Conservation (phyloP, 2,888 invertebrate genomes). For the Cetonia aurata region DNA sequence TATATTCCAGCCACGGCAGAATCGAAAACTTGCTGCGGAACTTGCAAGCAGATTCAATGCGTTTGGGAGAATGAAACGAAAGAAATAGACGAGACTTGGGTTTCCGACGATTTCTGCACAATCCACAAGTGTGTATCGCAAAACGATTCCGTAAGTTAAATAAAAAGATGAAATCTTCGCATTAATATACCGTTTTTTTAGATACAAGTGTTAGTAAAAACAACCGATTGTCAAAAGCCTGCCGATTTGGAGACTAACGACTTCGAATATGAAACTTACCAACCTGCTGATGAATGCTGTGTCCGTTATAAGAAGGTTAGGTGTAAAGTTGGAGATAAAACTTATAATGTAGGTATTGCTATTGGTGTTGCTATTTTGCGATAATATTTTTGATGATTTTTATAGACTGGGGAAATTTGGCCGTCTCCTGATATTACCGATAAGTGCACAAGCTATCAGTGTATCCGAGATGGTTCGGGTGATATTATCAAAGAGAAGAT, state of each 20-base stretch:
- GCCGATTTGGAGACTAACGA: slow-evolving; percentile 65
- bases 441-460: slow-evolving; percentile 71
- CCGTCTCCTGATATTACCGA: slow-evolving; percentile 68
- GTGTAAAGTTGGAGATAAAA: slow-evolving; percentile 68
- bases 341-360: slow-evolving; percentile 66
- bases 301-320: slow-evolving; percentile 68
- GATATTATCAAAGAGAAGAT: slow-evolving; percentile 70
- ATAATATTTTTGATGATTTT: slow-evolving; percentile 12
- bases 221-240: slow-evolving; percentile 69
- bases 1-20: slow-evolving; percentile 65
- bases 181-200: slow-evolving; percentile 53
- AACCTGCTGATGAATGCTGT: slow-evolving; percentile 71
- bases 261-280: slow-evolving; percentile 69
- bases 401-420: slow-evolving; percentile 72
- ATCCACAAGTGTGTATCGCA: slow-evolving; percentile 71
- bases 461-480: slow-evolving; percentile 66
- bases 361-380: background rate
- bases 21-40: slow-evolving; percentile 74
- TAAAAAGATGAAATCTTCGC: background rate
- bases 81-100: slow-evolving; percentile 71
- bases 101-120: slow-evolving; percentile 73
- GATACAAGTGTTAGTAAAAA: slow-evolving; percentile 71
- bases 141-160: slow-evolving; percentile 65
- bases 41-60: slow-evolving; percentile 72
- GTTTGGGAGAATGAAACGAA: slow-evolving; percentile 67